Evolutionary conservation across 2,888 invertebrate genomes (phyloP).

Genomic region (Apamea anceps): DNA sequence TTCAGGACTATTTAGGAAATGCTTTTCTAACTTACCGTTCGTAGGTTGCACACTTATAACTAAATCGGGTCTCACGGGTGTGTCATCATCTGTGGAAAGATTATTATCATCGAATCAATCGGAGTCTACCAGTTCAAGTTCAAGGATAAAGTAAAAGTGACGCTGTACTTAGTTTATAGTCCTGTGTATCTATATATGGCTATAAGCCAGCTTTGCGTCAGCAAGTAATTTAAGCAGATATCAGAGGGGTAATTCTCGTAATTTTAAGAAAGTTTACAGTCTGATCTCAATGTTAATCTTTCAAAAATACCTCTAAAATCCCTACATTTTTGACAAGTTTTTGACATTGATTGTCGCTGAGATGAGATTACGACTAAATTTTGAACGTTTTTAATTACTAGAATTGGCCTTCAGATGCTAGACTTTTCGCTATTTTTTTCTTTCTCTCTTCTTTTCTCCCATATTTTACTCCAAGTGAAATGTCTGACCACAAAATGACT

Average conservation of each 20-base stretch:
- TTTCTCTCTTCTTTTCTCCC: neutral
- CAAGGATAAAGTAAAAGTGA: neutral
- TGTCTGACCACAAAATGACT: neutral
- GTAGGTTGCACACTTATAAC: slow-evolving; percentile 85
- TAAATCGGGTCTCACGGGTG: slow-evolving; percentile 76
- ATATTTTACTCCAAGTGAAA: neutral
- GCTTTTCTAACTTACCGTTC: slow-evolving; percentile 71
- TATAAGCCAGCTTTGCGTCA: neutral
- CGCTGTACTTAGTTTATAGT: neutral
- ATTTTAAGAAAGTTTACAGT: neutral
- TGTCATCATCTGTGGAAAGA: slow-evolving; percentile 79
- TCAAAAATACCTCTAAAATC: no score
- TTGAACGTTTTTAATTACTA: no score
- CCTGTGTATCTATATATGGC: neutral
- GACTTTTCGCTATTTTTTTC: neutral
- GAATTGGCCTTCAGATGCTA: neutral
- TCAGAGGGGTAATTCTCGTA: neutral
- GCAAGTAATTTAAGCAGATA: neutral
- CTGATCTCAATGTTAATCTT: neutral
- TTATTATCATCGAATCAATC: slow-evolving; percentile 7
- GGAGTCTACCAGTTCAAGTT: neutral
- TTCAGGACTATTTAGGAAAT: neutral
- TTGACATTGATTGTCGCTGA: neutral
- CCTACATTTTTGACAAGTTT: neutral
- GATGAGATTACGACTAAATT: no score